Evolutionary conservation across 2,113 vertebrate genomes (phyloP), one percentile per base, ranked within the genome.

Genomic region (Gasterosteus aculeatus): DNA sequence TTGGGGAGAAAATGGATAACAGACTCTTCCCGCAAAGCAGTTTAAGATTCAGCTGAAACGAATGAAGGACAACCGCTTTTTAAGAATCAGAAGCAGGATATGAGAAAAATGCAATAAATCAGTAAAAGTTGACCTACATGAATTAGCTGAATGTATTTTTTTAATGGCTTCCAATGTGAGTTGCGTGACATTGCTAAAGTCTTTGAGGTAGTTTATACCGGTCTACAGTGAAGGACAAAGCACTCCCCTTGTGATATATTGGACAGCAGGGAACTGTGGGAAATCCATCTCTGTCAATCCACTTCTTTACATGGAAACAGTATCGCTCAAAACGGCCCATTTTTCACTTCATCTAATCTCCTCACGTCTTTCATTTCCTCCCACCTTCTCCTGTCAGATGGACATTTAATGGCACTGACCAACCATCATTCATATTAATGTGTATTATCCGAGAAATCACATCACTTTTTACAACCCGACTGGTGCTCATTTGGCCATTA

Each of bases 201-300:
- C 46, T 59, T 56, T 65, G 22, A 56, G 38, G 69, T 42, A 31
- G n/a, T 57, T 19, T 38, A 19, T 70, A 47, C 46, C 47, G 42
- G 71, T 77, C 80, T 77, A 75, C 41, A 66, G 64, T 66, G 67
- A 84, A 91, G 86, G 85, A 90, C 77, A 78, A 77, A 79, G 58
- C 31, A 57, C 59, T 63, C 57, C 67, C 38, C 53, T 54, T 38
- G 63, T 87, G 78, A 89, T 88, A 77, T 78, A 87, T 84, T 78
- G 60, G 79, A 77, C 67, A 73, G 66, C 69, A 72, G 69, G 58
- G 77, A 83, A 63, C 80, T 62, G 33, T 73, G 65, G 39, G n/a
- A 69, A 66, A 90, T 92, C 77, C 83, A 87, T 92, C 90, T 90
- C 62, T 87, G 87, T 90, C 87, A 78, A 60, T 84, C 77, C 26